Evolutionary conservation across 2,888 invertebrate genomes (phyloP).

Genomic region (Cerastoderma edule): DNA sequence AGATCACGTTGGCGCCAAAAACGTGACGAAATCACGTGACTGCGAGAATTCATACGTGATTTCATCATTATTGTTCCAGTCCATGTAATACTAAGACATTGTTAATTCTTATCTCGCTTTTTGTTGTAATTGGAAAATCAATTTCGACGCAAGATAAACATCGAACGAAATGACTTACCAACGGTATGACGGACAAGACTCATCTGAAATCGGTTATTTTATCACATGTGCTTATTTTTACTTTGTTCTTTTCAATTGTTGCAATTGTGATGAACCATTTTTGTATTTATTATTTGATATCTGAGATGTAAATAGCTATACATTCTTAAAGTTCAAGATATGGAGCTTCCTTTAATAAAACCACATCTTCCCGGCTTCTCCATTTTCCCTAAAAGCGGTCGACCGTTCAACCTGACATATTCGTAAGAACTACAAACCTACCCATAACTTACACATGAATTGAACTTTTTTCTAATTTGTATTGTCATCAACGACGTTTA

Average conservation of each 20-base stretch:
- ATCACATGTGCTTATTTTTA: constrained; percentile 12
- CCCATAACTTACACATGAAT: too few relatives aligned
- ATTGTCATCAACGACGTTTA: too few relatives aligned
- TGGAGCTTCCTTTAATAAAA: neutral
- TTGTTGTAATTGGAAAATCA: neutral
- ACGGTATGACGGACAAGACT: neutral
- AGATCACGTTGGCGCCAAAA: too few relatives aligned
- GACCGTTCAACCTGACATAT: constrained; percentile 8
- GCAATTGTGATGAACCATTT: constrained; percentile 4
- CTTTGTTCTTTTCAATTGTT: neutral
- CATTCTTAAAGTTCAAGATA: neutral
- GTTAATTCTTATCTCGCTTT: neutral
- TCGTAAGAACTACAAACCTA: too few relatives aligned
- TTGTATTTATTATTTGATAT: constrained; percentile 9
- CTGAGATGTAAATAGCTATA: constrained; percentile 19
- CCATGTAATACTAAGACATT: constrained; percentile 1
- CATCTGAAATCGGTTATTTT: too few relatives aligned
- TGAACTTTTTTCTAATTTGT: too few relatives aligned
- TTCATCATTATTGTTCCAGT: constrained; percentile 2
- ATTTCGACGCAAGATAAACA: neutral
- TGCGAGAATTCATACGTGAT: neutral
- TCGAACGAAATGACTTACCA: neutral
- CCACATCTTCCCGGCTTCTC: neutral
- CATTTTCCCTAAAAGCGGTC: constrained; percentile 4
- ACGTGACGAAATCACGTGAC: neutral